A percentile compares a stretch with the other conserved stretches of the same genome.
Conservation (phyloP, 2,888 invertebrate species). For the Meiosimyza platycephala region DNA sequence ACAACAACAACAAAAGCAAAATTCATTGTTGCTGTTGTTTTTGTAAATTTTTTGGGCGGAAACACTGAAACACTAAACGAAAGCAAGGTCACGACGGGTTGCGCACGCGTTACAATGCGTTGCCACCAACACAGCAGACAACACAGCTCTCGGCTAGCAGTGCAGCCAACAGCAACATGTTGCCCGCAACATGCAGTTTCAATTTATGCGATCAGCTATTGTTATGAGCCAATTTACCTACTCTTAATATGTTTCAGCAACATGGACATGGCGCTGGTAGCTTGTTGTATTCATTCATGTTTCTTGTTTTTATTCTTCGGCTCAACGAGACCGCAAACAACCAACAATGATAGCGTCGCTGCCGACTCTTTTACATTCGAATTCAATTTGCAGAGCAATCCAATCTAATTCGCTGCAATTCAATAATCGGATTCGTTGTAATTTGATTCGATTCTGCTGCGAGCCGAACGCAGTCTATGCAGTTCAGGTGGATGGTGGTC, state of each 20-base stretch:
- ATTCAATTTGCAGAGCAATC: constrained; percentile 13
- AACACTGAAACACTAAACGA: constrained; percentile 33
- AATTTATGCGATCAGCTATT: neutral
- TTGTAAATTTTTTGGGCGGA: constrained; percentile 28
- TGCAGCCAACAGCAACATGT: constrained; percentile 22
- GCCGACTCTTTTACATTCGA: neutral
- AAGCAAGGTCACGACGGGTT: constrained; percentile 28
- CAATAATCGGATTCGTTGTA: constrained; percentile 29
- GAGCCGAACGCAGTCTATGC: constrained; percentile 23
- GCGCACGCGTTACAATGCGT: constrained; percentile 14
- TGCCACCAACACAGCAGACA: neutral
- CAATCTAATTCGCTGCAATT: constrained; percentile 30
- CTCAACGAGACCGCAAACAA: neutral
- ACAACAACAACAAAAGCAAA: neutral
- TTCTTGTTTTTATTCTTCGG: neutral
- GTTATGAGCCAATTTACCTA: neutral
- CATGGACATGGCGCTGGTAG: neutral
- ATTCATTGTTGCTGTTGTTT: constrained; percentile 37
- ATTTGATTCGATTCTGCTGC: constrained; percentile 31
- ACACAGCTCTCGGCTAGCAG: neutral
- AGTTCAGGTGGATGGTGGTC: constrained; percentile 33
- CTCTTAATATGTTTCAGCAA: neutral
- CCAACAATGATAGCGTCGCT: neutral
- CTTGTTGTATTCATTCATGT: constrained; percentile 10
- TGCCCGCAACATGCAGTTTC: constrained; percentile 26